Evolutionary conservation across 2,797 vertebrate genomes (phyloP).

Genomic region (Enteromius radiatus): DNA sequence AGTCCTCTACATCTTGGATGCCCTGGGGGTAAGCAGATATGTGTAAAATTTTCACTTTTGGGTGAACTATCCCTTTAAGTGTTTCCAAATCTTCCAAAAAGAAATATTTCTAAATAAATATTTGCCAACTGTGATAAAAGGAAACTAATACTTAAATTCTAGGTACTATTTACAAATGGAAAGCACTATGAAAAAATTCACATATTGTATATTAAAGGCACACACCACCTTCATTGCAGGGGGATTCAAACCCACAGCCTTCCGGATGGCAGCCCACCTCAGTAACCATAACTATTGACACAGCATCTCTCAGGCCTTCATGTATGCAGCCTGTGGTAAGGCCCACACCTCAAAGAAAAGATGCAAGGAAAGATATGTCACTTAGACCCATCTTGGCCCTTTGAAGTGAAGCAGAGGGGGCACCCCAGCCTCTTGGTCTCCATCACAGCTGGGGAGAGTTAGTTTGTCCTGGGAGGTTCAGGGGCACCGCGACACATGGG

Average conservation of each 20-base stretch:
- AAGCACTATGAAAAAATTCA: neutral
- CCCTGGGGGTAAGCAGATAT: no score
- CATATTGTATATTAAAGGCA: neutral
- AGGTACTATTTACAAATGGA: neutral
- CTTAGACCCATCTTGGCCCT: neutral
- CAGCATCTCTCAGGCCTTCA: constrained; percentile 5
- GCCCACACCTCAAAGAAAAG: constrained; percentile 12
- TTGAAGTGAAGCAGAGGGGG: constrained; percentile 24
- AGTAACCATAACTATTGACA: constrained; percentile 4
- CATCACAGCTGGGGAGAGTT: constrained; percentile 45
- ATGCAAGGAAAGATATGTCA: constrained; percentile 14
- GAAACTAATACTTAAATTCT: no score
- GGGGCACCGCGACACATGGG: constrained; percentile 22
- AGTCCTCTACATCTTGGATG: no score
- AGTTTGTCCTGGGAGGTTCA: constrained; percentile 18
- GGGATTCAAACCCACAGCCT: constrained; percentile 21
- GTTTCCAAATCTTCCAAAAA: neutral
- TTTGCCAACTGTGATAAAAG: neutral
- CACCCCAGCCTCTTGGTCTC: neutral
- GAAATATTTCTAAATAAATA: neutral
- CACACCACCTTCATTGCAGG: neutral
- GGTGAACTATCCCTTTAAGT: neutral
- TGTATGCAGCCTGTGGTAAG: constrained; percentile 4
- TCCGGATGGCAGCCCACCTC: neutral
- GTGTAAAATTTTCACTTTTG: no score